Evolutionary conservation across 2,113 vertebrate species (phyloP), one percentile per base, ranked within the genome.

Genomic region (Leptobrachium ailaonicum): DNA sequence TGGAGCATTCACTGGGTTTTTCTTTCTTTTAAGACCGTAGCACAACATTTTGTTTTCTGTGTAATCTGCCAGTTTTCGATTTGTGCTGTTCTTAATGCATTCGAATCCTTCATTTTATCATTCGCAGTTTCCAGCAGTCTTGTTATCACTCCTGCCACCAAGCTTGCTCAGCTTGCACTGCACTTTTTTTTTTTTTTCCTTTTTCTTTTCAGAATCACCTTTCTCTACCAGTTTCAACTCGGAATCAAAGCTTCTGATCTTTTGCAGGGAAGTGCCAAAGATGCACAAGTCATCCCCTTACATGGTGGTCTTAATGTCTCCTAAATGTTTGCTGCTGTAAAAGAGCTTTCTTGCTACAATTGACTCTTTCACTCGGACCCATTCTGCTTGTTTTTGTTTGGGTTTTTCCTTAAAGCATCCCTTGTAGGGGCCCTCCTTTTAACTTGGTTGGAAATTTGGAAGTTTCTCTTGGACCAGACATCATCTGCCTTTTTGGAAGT

Each of bases 401-500:
- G 79, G 84, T 88, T 75, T 81, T 81, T 88, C 85, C 87, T 90
- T 89, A 85, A 85, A 87, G 86, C 58, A 85, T 83, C 87, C 88
- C 83, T 88, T 91, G 88, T 91, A 88, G 86, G 90, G 88, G 87
- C 85, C 86, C 85, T 92, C 83, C 85, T 90, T 88, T 90, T 88
- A 88, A 86, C 88, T 92, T 85, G 83, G 86, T 91, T 91, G 91
- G 88, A 92, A 92, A 83, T 86, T 76, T 1, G 0, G 0, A 87
- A 89, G 90, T 93, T 93, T 91, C 88, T 91, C 85, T 92, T 91
- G 90, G 89, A 90, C 82, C 68, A 82, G 82, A 77, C 13, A 74
- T 60, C 79, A 60, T 81, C 87, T 89, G 86, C 62, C 77, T 87
- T 88, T 90, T 85, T 90, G 87, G 88, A 92, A 90, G 84, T 86